Conservation (phyloP, 1,140 invertebrate genomes). For the Acromyrmex heyeri region DNA sequence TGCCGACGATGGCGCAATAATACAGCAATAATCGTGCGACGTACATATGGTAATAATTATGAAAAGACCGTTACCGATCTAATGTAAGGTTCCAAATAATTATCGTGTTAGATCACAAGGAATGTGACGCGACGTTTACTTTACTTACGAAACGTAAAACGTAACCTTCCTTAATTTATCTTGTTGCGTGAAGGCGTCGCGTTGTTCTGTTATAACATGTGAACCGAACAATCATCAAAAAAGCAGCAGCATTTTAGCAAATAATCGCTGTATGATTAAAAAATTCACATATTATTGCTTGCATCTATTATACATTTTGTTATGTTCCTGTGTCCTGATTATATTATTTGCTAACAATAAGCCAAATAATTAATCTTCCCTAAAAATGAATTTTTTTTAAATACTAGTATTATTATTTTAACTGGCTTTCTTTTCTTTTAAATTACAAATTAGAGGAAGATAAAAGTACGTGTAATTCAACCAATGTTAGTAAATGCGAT, state of each 20-base stretch:
- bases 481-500: not conserved
- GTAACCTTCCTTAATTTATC: not conserved
- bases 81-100: not conserved
- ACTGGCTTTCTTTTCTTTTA: no score
- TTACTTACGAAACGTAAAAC: constrained; percentile 14
- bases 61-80: constrained; percentile 40
- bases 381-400: not conserved
- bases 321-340: not conserved
- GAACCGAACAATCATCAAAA: not conserved
- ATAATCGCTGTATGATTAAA: not conserved
- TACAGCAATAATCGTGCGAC: constrained; percentile 52
- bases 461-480: not conserved
- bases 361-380: not conserved
- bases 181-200: not conserved
- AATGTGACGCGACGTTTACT: constrained; percentile 19
- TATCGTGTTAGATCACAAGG: constrained; percentile 19
- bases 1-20: constrained; percentile 58
- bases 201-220: not conserved
- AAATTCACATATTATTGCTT: not conserved
- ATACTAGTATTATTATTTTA: not conserved
- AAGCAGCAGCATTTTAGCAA: not conserved
- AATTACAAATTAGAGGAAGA: not conserved
- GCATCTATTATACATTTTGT: not conserved
- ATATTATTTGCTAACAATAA: not conserved
- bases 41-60: constrained; percentile 48